Percentiles rank a stretch among this genome's conserved stretches.
These are phyloP conservation scores for Zenarchopterus dispar DNA, from an alignment of 2,797 vertebrate genomes.

Conservation along the genomic window DNA sequence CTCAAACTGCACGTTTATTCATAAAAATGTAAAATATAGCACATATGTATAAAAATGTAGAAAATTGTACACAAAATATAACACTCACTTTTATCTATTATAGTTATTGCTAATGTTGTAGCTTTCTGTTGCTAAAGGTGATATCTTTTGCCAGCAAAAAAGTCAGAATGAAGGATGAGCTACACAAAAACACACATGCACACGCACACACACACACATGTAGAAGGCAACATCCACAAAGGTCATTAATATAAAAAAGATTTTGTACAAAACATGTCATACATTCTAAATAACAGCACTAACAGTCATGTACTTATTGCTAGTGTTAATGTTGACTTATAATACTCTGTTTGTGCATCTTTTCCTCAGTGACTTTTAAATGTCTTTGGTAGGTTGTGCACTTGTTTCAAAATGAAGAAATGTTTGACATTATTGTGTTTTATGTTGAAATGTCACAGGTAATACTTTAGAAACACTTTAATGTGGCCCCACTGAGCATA, in stretches of 20 bases:
- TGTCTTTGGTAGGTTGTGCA: slow-evolving; percentile 84
- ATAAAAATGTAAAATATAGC: slow-evolving; percentile 87
- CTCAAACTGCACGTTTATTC: slow-evolving; percentile 85
- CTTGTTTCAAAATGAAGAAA: slow-evolving; percentile 59
- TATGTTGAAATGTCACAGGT: slow-evolving; percentile 18
- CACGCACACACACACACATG: slow-evolving; percentile 53
- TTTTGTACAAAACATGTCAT: slow-evolving; percentile 78
- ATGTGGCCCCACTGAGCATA: slow-evolving; percentile 28
- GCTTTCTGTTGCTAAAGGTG: slow-evolving; percentile 79
- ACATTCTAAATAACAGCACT: slow-evolving; percentile 83
- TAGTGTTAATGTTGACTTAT: slow-evolving; percentile 74
- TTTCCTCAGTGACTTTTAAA: slow-evolving; percentile 66
- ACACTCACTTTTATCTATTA: slow-evolving; percentile 84
- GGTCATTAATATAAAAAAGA: slow-evolving; percentile 76
- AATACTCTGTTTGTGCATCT: slow-evolving; percentile 70
- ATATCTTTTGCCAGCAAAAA: slow-evolving; percentile 89
- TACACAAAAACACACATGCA: slow-evolving; percentile 55
- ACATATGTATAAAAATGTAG: slow-evolving; percentile 89
- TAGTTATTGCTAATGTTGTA: slow-evolving; percentile 83
- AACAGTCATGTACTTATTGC: slow-evolving; percentile 70
- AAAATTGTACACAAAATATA: slow-evolving; percentile 88
- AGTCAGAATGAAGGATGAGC: slow-evolving; percentile 80
- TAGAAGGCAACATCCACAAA: slow-evolving; percentile 74
- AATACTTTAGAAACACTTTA: slow-evolving; percentile 38
- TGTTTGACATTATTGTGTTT: slow-evolving; percentile 1